These are phyloP conservation scores for Motacilla tschutschensis DNA, from an alignment of 2,113 vertebrate genomes.

Conservation along the genomic window DNA sequence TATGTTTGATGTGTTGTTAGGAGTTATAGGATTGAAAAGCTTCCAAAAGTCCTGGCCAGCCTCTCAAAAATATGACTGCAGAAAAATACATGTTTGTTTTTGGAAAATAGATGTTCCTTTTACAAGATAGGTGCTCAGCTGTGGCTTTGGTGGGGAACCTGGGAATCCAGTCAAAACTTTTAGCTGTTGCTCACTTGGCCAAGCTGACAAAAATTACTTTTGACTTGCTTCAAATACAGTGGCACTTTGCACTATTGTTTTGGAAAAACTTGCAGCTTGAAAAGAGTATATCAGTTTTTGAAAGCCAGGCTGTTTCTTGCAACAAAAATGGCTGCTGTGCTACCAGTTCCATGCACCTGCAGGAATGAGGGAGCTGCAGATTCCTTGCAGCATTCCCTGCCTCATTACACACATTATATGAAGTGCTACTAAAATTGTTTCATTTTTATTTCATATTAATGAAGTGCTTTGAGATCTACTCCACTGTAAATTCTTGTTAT, in stretches of 20 bases:
- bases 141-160: background rate
- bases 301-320: background rate
- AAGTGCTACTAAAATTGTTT: background rate
- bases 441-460: background rate
- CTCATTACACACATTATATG: background rate
- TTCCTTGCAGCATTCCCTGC: background rate
- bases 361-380: background rate
- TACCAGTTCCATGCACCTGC: background rate
- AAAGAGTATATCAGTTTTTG: background rate
- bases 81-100: background rate
- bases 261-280: background rate
- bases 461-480: background rate
- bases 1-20: slow-evolving; percentile 34
- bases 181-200: background rate
- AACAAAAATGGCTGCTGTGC: background rate
- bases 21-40: slow-evolving; percentile 36
- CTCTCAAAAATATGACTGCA: background rate
- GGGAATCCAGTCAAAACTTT: background rate
- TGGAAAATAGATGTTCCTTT: background rate
- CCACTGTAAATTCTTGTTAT: background rate
- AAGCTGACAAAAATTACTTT: background rate
- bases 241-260: background rate
- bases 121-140: background rate
- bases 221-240: background rate
- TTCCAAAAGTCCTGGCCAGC: background rate